Conservation (phyloP, 1,140 invertebrate genomes). For the Eufriesea mexicana region DNA sequence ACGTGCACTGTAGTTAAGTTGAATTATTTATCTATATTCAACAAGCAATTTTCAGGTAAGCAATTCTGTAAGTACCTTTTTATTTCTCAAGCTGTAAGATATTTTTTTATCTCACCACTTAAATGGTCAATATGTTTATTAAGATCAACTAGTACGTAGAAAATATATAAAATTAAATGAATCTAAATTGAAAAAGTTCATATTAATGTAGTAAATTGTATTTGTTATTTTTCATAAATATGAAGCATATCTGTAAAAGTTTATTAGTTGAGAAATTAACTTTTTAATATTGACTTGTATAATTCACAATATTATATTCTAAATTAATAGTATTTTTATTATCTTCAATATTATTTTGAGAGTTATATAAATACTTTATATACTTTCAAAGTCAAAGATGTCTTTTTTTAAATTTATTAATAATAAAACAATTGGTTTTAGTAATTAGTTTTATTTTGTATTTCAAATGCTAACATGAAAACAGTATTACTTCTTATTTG, state of each 20-base stretch:
- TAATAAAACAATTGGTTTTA: too few species aligned
- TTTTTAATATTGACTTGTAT: not conserved
- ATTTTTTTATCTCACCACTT: not conserved
- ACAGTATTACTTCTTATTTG: too few species aligned
- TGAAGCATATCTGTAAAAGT: not conserved
- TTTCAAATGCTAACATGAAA: too few species aligned
- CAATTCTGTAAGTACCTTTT: not conserved
- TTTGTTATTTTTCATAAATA: not conserved
- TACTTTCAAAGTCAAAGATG: too few species aligned
- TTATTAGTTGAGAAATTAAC: not conserved
- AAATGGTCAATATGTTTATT: not conserved
- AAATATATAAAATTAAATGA: not conserved
- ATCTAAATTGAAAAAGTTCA: not conserved
- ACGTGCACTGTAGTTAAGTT: not conserved
- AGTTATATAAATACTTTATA: not conserved
- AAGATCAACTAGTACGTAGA: not conserved
- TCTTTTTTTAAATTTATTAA: too few species aligned
- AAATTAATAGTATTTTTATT: not conserved
- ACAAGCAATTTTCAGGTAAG: not conserved
- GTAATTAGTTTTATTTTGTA: too few species aligned
- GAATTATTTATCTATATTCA: not conserved
- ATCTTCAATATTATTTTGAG: not conserved
- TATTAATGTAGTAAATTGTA: not conserved
- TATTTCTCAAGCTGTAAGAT: not conserved
- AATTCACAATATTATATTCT: too few species aligned